Conservation (phyloP, 2,797 vertebrate species). For the Arnoldichthys spilopterus region DNA sequence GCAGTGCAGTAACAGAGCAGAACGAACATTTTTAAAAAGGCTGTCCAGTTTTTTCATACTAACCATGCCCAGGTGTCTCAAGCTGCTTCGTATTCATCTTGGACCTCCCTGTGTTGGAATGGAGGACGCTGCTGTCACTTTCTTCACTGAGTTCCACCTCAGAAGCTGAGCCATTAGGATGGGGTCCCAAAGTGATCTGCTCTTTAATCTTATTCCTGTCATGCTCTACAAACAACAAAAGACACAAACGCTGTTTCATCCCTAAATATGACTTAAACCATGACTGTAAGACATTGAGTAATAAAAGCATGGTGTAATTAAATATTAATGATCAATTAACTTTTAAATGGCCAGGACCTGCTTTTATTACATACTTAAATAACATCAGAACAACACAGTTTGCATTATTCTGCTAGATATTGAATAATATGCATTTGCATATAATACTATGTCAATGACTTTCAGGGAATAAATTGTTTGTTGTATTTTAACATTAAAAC, state of each 20-base stretch:
- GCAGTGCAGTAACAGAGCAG: neutral
- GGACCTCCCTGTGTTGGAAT: conserved; percentile 30
- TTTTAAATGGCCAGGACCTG: too few species aligned
- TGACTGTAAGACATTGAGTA: too few species aligned
- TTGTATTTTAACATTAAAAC: too few species aligned
- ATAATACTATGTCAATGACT: too few species aligned
- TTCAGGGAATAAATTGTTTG: too few species aligned
- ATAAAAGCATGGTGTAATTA: too few species aligned
- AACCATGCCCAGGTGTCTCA: conserved; percentile 19
- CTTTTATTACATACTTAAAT: too few species aligned
- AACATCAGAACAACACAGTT: too few species aligned
- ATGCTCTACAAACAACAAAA: conserved; percentile 28
- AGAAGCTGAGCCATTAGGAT: conserved; percentile 57
- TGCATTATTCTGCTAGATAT: too few species aligned
- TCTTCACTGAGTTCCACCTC: conserved; percentile 79
- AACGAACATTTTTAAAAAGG: neutral
- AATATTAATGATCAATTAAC: too few species aligned
- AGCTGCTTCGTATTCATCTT: conserved; percentile 10
- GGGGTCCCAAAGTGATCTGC: conserved; percentile 60
- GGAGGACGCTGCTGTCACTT: conserved; percentile 67
- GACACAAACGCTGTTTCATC: neutral
- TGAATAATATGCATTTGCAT: too few species aligned
- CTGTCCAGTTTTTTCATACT: neutral
- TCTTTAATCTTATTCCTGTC: conserved; percentile 66
- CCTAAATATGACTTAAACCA: neutral